Conservation (phyloP, 2,797 vertebrate genomes). For the Karalla daura region DNA sequence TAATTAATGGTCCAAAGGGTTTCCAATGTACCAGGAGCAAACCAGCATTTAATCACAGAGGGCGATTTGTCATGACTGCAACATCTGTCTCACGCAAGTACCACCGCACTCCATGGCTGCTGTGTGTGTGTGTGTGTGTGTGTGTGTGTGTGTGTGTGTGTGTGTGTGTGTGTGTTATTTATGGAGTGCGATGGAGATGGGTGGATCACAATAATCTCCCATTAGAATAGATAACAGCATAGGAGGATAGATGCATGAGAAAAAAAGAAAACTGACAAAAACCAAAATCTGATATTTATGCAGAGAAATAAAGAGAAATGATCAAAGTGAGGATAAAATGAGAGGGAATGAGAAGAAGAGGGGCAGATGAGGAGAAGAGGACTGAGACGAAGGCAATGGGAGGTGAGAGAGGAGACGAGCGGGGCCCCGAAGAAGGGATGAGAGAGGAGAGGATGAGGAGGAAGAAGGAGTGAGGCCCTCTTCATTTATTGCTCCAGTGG, state of each 20-base stretch:
- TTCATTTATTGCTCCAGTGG: conserved; percentile 99
- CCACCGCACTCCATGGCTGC: conserved; percentile 88
- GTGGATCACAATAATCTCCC: not conserved
- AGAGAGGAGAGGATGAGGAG: conserved; percentile 69
- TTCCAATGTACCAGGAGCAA: conserved; percentile 95
- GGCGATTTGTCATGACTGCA: conserved; percentile 96
- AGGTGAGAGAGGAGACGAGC: conserved; percentile 50
- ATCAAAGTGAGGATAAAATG: not conserved
- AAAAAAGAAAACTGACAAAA: not conserved
- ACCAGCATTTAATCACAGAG: conserved; percentile 97
- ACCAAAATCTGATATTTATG: not conserved
- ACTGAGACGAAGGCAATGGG: conserved; percentile 23
- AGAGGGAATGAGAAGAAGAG: not conserved
- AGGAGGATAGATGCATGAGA: not conserved
- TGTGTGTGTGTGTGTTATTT: conserved; percentile 25
- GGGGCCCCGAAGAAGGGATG: conserved; percentile 63
- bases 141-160: conserved; percentile 4
- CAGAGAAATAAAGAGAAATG: not conserved
- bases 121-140: conserved; percentile 1
- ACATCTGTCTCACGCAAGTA: conserved; percentile 97
- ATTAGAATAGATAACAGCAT: conserved; percentile 4
- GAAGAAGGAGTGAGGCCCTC: conserved; percentile 86
- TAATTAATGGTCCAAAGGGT: conserved; percentile 97
- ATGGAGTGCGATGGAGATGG: conserved; percentile 20
- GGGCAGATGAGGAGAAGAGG: conserved; percentile 8